phyloP scores from a whole-genome alignment of 2,888 invertebrate genomes.

The Brenthis ino region DNA sequence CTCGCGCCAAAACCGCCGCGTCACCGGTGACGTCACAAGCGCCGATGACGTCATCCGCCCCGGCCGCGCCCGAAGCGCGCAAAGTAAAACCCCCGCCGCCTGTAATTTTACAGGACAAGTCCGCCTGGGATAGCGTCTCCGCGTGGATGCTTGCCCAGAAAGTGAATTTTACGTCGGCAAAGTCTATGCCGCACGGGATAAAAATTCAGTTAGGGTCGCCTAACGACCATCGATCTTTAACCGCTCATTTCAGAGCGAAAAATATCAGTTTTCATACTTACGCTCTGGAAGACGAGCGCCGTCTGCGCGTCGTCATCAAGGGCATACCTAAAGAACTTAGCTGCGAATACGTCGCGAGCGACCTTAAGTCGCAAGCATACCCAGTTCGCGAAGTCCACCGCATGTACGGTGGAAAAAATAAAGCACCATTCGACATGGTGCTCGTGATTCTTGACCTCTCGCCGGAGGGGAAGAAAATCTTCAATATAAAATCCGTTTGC shows the following conservation, averaged over 20 bases:
- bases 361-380: neutral
- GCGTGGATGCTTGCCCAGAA: too few species aligned
- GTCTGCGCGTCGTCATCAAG: neutral
- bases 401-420: neutral
- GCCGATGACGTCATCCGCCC: neutral
- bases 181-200: neutral
- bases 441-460: neutral
- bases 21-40: neutral
- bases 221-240: neutral
- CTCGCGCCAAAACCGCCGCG: slow-evolving; percentile 1
- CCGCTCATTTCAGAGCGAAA: neutral
- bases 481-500: neutral
- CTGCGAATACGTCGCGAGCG: neutral
- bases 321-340: slow-evolving; percentile 1
- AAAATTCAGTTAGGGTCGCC: neutral
- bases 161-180: neutral
- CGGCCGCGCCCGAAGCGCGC: neutral
- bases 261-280: neutral
- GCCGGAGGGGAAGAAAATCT: neutral
- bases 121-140: too few species aligned
- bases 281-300: slow-evolving; percentile 21
- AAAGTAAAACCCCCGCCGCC: neutral
- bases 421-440: slow-evolving; percentile 2
- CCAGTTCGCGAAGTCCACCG: slow-evolving; percentile 11
- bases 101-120: too few species aligned